Evolutionary conservation across 2,888 invertebrate species (phyloP), one percentile per base, ranked within the genome.

Genomic region (Acronicta psi): DNA sequence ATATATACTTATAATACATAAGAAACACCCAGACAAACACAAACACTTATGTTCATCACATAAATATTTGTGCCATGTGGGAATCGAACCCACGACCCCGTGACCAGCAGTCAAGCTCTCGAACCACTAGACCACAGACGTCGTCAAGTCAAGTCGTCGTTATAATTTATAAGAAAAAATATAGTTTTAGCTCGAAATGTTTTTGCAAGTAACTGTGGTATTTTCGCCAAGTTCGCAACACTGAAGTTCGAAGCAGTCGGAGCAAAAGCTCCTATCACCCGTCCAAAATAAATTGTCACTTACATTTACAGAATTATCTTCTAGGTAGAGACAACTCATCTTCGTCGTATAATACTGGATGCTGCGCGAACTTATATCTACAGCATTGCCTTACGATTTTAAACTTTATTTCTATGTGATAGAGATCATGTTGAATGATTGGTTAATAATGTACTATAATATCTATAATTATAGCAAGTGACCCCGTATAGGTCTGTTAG

Each of bases 241-340:
- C n/a, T 36, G 25, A 41, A 49, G 25, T 49, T 61, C 60, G 50
- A 40, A 64, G 69, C 71, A 75, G 73, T 61, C 60, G 50, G 40
- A 64, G 69, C 71, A 75, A 74, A 74, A 73, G 62, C 75, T 54
- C 59, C 51, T 79, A 77, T 78, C 79, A 85, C 54, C 80, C 86
- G 62, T 72, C 84, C 79, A 64, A 76, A 73, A 73, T 66, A 65
- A 75, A 77, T 73, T 71, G 84, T 71, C 77, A 54, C 64, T 53
- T 52, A 25, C 59, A 67, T 68, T 75, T 73, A 68, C 63, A 69
- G 73, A 61, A 69, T 70, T 66, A 68, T 72, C 62, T 60, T 54
- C 41, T 31, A 50, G 54, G 64, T 51, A 50, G 29, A 55, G 42
- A 38, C 75, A 43, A 73, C 73, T 54, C 52, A 66, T 69, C 69